Conservation (phyloP, 2,113 vertebrate species). For the Columba livia region DNA sequence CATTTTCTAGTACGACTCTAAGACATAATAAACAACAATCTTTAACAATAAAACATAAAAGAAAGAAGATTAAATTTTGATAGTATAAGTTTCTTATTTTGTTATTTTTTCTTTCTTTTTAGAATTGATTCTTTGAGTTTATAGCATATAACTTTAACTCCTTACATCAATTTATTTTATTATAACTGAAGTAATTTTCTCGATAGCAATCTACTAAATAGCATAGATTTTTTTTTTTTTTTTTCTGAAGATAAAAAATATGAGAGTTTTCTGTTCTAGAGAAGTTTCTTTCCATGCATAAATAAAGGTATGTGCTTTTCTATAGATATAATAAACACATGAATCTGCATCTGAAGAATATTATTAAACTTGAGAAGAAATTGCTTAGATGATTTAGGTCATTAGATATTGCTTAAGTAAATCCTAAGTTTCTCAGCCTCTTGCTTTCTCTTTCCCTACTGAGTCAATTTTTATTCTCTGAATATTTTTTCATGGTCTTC, state of each 20-base stretch:
- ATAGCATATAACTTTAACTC: neutral
- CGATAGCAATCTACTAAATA: neutral
- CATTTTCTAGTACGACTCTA: neutral
- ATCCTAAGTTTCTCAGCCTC: neutral
- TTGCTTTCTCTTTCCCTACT: neutral
- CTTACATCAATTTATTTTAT: neutral
- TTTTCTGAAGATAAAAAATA: neutral
- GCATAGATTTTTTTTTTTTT: neutral
- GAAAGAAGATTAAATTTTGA: neutral
- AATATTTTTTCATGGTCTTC: neutral
- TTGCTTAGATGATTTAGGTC: neutral
- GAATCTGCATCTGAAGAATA: neutral
- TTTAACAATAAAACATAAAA: neutral
- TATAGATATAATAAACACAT: neutral
- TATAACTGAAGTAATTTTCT: neutral
- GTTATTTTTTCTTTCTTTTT: neutral
- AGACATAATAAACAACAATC: neutral
- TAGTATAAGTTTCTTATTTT: neutral
- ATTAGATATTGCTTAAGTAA: neutral
- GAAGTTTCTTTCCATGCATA: neutral
- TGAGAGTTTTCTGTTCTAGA: neutral
- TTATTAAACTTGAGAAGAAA: neutral
- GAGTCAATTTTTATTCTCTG: neutral
- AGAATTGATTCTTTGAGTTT: neutral
- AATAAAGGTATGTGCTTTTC: neutral